A percentile compares a stretch with the other conserved stretches of the same genome.
These are phyloP conservation scores for Glaucidium brasilianum DNA, from an alignment of 2,113 vertebrate genomes.

Conservation along the genomic window DNA sequence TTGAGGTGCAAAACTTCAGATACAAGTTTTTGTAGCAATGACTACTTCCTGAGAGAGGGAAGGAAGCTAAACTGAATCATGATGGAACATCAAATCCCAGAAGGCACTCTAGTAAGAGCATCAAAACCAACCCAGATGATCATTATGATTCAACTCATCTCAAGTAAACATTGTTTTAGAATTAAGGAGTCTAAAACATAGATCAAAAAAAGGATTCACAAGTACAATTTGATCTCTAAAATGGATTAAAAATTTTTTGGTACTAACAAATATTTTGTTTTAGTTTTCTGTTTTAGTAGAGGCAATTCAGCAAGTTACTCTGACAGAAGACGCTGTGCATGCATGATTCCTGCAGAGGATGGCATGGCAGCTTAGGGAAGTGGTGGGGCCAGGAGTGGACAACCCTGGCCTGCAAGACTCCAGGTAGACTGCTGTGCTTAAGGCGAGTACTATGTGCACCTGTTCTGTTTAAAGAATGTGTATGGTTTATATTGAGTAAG, in stretches of 20 bases:
- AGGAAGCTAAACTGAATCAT: neutral
- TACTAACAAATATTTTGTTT: neutral
- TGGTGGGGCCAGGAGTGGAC: neutral
- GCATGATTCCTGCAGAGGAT: neutral
- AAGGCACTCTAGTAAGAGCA: neutral
- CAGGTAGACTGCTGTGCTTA: neutral
- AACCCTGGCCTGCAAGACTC: neutral
- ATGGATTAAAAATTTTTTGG: accelerated
- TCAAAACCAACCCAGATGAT: neutral
- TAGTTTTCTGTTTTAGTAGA: neutral
- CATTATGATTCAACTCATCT: neutral
- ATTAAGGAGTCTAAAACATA: neutral
- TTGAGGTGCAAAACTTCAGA: neutral
- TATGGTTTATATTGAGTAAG: neutral
- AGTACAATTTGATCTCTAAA: neutral
- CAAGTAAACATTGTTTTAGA: neutral
- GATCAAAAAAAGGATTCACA: neutral
- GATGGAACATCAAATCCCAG: neutral
- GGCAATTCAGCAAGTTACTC: neutral
- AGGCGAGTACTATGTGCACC: neutral
- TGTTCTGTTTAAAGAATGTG: neutral
- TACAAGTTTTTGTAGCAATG: neutral
- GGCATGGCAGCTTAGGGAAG: neutral
- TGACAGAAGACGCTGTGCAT: neutral
- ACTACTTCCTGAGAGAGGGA: neutral